Evolutionary conservation across 2,113 vertebrate species (phyloP), one percentile per base, ranked within the genome.

Genomic region (Oncorhynchus kisutch): DNA sequence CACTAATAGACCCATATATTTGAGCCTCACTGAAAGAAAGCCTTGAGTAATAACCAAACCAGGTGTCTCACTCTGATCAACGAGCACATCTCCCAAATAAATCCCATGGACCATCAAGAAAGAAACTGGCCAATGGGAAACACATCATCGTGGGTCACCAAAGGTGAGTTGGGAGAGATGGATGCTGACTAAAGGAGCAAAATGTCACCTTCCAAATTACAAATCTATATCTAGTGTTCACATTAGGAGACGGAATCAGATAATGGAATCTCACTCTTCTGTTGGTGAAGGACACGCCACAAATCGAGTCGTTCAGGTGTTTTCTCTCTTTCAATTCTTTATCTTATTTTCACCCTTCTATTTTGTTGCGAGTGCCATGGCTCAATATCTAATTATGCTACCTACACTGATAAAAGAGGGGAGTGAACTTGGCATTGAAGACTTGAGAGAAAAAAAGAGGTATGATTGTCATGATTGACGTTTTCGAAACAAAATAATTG

Each of bases 341-440:
- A 66, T 39, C 78, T 83, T 75, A 80, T 78, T 81, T 76, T 76
- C 22, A 71, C 75, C 77, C 76, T 78, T 74, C 82, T 83, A 69
- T 45, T 71, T 75, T 45, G 27, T 74, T 86, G 66, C 16, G 68
- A 51, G 14, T 13, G 14, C 39, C 49, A 54, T 78, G 74, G 82
- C 86, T 91, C 88, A 87, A 89, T 91, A 88, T 84, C 77, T 84
- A 89, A 91, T 91, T 85, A 90, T 81, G 78, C 51, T 64, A 74
- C 62, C 57, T 81, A 75, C 78, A 73, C 64, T 72, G 74, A 74
- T 73, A 71, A 57, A 87, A 74, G 79, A 72, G 4, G 4, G 12
- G 54, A 62, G 6, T 70, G 45, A 18, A 24, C 39, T 2, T 3
- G 45, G 60, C 24, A 22, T 71, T 3, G 16, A 71, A 69, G 27